phyloP scores from a whole-genome alignment of 1,140 invertebrate genomes.

The Halictus rubicundus region DNA sequence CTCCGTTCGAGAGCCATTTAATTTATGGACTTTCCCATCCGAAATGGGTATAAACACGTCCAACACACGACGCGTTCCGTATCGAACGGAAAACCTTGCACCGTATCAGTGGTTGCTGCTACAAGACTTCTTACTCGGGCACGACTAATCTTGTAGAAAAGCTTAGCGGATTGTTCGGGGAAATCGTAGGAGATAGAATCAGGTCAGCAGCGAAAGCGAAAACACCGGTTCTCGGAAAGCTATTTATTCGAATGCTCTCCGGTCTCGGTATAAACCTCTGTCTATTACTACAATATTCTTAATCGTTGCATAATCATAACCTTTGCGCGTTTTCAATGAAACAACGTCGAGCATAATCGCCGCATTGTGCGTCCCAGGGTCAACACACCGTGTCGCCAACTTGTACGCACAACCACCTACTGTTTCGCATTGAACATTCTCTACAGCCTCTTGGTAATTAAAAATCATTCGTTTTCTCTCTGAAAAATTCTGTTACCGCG shows the following conservation, averaged over 20 bases:
- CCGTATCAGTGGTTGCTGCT: neutral
- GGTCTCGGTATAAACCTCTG: neutral
- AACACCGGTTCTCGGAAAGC: neutral
- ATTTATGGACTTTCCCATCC: too few species aligned
- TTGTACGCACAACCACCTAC: neutral
- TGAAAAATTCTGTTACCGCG: too few species aligned
- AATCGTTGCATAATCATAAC: neutral
- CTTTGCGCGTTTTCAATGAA: neutral
- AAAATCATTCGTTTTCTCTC: too few species aligned
- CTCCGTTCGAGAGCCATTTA: too few species aligned
- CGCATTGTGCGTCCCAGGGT: too few species aligned
- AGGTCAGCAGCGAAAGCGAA: neutral
- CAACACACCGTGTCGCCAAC: too few species aligned
- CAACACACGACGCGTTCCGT: too few species aligned
- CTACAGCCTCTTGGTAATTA: too few species aligned
- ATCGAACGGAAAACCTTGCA: neutral
- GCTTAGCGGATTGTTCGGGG: conserved; percentile 2
- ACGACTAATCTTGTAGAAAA: conserved; percentile 4
- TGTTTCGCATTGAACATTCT: neutral
- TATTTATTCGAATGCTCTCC: neutral
- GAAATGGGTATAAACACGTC: too few species aligned
- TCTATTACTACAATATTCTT: neutral
- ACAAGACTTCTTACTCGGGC: neutral
- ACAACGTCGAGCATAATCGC: too few species aligned
- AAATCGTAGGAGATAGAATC: neutral